Base-by-base conservation (phyloP, 2,797 vertebrate genomes). In the Acipenser ruthenus region DNA sequence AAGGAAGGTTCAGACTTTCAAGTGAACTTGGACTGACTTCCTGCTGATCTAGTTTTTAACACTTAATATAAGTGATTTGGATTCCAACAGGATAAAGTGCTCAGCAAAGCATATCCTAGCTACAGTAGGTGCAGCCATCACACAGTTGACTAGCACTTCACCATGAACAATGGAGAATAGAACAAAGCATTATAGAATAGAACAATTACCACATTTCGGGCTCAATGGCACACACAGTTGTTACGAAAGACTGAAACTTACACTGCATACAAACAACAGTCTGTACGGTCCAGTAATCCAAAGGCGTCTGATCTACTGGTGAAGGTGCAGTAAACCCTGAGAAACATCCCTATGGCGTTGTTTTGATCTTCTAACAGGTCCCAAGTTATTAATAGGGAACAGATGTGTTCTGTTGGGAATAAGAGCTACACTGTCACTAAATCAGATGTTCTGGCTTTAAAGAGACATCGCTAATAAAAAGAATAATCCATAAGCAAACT, bases 301-400 rank as follows among this genome's bases (percentile, higher is more conserved):
- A 13, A 58, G 55, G 13, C 13, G 10, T n/a, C 2, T 8, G 11
- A 58, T 58, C 11, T 13, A 58, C 55, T 58, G 9, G 55, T 11
- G 13, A n/a, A 58, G 55, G 12, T 37, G 23, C 23, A 37, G 23
- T 7, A 58, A 58, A 10, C 55, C 11, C 55, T 58, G 10, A 6
- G 12, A n/a, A 11, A 58, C 55, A 6, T 58, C 55, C 55, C 55
- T 11, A n/a, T 11, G 9, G 55, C 11, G 11, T n/a, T 58, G 55
- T n/a, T 58, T n/a, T 58, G 6, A 56, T 58, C 55, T 11, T 58
- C 12, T 58, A 18, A 37, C 62, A n/a, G 62, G 62, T 63, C 49
- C 12, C 12, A n/a, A 50, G 62, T 12, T 49, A 49, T 13, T n/a
- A n/a, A 49, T 9, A 48, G 11, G 6, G 12, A 49, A 6, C 13